Evolutionary conservation across 2,888 invertebrate species (phyloP), one percentile per base, ranked within the genome.

Genomic region (Synanthedon tipuliformis): DNA sequence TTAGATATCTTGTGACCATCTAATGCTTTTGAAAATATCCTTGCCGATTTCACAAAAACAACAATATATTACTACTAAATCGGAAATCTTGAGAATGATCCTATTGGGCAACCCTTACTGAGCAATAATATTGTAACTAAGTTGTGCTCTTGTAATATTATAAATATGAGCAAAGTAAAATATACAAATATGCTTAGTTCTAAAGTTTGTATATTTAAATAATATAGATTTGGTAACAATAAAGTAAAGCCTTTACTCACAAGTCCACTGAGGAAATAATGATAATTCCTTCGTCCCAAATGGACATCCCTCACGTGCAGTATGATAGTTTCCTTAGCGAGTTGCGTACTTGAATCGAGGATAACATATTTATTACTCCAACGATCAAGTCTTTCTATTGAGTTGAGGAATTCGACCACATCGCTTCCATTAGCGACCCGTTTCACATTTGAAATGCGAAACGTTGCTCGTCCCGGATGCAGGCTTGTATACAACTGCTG

Each of bases 401-500:
- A 92, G 59, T 91, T 90, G 49, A 97, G 89, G 79, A 94, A 96
- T 61, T 92, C 90, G 63, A 96, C 90, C 51, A 95, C 96, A 69
- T 96, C 95, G 48, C 92, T 90, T 27, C 93, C 93, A 73, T 93
- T 95, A 63, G 91, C 89, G 68, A 97, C 93, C 69, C 95, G 90
- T 75, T 95, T 93, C 56, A 96, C 96, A 64, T 94, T 92, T 65
- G 94, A 92, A 62, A 97, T 94, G 78, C 94, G 93, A 81, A 96
- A 95, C 56, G 93, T 92, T 61, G 94, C 92, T 71, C 92, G 93
- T 45, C 95, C 93, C 3, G 95, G 94, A 56, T 91, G 91, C 68
- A 97, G 88, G 56, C 93, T 93, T 78, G 96, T 95, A 81, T 96
- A 97, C 68, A 98, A 92, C 80, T 97, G 95, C 76, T 98, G 97